Percentiles rank a stretch among this genome's conserved stretches.
Evolutionary conservation across 2,888 invertebrate species (phyloP).

Genomic region (Pandemis corylana): DNA sequence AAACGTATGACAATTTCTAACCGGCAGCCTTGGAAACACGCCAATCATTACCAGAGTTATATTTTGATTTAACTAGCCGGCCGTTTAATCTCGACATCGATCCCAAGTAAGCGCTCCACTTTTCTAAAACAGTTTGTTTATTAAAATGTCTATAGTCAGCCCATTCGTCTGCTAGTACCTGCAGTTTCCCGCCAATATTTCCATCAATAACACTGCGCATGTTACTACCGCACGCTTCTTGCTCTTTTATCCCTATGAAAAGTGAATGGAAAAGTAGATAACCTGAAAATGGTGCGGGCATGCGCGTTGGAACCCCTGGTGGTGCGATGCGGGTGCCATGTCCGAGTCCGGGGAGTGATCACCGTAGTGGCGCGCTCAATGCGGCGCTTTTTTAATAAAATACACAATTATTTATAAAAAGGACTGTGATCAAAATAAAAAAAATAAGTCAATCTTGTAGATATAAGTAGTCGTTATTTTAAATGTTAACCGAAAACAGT

Average conservation of each 20-base stretch:
- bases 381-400: slow-evolving; percentile 40
- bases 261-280: slow-evolving; percentile 64
- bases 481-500: slow-evolving; percentile 26
- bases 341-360: slow-evolving; percentile 22
- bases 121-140: slow-evolving; percentile 40
- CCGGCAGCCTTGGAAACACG: slow-evolving; percentile 30
- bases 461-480: slow-evolving; percentile 25
- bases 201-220: slow-evolving; percentile 82
- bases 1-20: slow-evolving; percentile 28
- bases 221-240: slow-evolving; percentile 56
- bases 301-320: slow-evolving; percentile 61
- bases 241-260: slow-evolving; percentile 56
- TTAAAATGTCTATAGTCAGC: slow-evolving; percentile 42
- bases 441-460: slow-evolving; percentile 31
- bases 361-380: slow-evolving; percentile 28
- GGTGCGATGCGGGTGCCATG: slow-evolving; percentile 43
- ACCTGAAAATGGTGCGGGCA: slow-evolving; percentile 68
- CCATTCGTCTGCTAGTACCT: slow-evolving; percentile 35
- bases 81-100: slow-evolving; percentile 36
- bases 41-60: slow-evolving; percentile 36
- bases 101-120: slow-evolving; percentile 35
- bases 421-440: slow-evolving; percentile 44
- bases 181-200: slow-evolving; percentile 72
- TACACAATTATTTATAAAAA: slow-evolving; percentile 37
- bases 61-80: slow-evolving; percentile 37